Conservation (phyloP, 1,140 invertebrate genomes). For the Drosophila erecta region DNA sequence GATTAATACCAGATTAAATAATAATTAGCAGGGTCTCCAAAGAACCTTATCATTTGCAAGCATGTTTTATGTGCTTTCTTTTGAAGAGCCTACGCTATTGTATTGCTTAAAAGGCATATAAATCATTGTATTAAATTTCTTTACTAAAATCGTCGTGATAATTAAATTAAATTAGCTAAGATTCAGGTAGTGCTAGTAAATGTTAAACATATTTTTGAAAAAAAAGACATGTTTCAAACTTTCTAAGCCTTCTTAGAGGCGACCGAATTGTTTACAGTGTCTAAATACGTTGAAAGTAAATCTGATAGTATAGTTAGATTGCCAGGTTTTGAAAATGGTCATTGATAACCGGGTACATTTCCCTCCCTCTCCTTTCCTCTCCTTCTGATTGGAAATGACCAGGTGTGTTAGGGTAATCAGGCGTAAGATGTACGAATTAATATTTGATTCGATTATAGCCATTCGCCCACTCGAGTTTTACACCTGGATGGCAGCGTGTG, state of each 20-base stretch:
- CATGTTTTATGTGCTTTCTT: neutral
- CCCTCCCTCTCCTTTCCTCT: constrained; percentile 54
- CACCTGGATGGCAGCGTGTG: constrained; percentile 24
- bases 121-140: too few relatives aligned
- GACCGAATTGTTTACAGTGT: constrained; percentile 17
- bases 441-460: constrained; percentile 53
- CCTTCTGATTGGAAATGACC: constrained; percentile 41
- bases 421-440: constrained; percentile 27
- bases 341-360: constrained; percentile 66
- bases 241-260: neutral
- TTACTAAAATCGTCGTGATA: too few relatives aligned
- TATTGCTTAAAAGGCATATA: too few relatives aligned
- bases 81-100: too few relatives aligned
- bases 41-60: neutral
- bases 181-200: too few relatives aligned
- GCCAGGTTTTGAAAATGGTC: neutral
- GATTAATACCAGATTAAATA: neutral
- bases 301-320: constrained; percentile 20
- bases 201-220: too few relatives aligned
- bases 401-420: constrained; percentile 67
- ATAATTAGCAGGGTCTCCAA: neutral
- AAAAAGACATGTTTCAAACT: too few relatives aligned
- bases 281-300: constrained; percentile 11
- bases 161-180: too few relatives aligned
- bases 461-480: constrained; percentile 39